Percentiles rank a stretch among this genome's conserved stretches.
These are phyloP conservation scores for Goniozus legneri DNA, from an alignment of 1,140 invertebrate species.

Conservation along the genomic window DNA sequence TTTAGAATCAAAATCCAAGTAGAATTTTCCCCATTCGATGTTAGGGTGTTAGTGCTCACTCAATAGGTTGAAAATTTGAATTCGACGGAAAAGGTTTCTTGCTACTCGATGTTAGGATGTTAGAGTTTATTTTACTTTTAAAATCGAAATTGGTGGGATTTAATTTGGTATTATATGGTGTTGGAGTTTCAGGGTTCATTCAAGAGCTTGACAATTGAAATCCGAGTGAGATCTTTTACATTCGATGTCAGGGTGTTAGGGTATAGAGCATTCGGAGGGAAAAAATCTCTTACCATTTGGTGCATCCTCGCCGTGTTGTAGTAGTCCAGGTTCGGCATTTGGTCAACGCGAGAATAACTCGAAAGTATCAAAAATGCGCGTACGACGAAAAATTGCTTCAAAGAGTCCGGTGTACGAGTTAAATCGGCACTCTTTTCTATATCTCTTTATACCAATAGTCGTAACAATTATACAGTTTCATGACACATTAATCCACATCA, in stretches of 20 bases:
- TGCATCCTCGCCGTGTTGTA: constrained; percentile 54
- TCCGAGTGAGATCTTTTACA: background rate
- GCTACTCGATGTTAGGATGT: too few relatives aligned
- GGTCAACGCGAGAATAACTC: constrained; percentile 12
- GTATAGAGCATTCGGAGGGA: background rate
- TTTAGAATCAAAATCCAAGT: too few relatives aligned
- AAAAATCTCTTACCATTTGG: constrained; percentile 47
- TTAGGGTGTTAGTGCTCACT: too few relatives aligned
- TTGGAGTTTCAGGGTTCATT: too few relatives aligned
- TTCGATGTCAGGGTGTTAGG: background rate
- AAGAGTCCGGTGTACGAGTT: background rate
- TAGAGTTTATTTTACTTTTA: constrained; percentile 45
- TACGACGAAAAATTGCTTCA: background rate
- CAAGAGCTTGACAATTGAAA: too few relatives aligned
- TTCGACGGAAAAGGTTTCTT: background rate
- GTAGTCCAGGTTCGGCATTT: constrained; percentile 54
- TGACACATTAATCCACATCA: too few relatives aligned
- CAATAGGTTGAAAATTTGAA: too few relatives aligned
- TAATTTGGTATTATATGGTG: too few relatives aligned
- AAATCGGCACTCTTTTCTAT: background rate
- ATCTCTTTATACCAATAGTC: background rate
- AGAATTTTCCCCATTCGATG: too few relatives aligned
- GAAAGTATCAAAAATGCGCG: background rate
- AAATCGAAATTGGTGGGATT: too few relatives aligned
- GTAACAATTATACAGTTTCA: background rate